phyloP scores from a whole-genome alignment of 2,113 vertebrate genomes.

The Epinephelus cyanopodus region DNA sequence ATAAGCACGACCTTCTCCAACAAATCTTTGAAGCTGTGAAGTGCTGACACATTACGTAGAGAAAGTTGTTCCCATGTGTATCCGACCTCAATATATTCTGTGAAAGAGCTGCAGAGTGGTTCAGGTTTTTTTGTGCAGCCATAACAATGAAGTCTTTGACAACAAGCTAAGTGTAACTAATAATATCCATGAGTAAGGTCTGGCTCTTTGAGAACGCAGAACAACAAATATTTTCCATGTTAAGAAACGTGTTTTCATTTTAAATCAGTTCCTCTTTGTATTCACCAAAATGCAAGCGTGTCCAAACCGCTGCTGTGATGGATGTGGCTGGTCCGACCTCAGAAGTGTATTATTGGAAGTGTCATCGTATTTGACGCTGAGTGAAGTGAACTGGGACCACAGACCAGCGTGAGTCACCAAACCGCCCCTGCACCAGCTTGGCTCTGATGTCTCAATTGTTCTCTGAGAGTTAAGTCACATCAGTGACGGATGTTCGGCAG shows the following conservation, averaged over 20 bases:
- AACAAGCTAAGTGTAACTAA: conserved; percentile 4
- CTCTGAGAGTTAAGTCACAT: neutral
- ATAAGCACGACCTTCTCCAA: neutral
- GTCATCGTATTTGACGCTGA: neutral
- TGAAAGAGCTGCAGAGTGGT: neutral
- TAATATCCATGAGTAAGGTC: neutral
- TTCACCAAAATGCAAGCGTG: neutral
- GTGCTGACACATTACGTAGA: neutral
- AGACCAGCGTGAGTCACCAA: conserved; percentile 1
- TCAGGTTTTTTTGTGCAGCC: neutral
- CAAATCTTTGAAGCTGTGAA: neutral
- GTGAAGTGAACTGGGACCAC: neutral
- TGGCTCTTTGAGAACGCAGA: neutral
- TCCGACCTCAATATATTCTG: neutral
- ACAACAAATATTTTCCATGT: conserved; percentile 9
- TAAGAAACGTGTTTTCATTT: conserved; percentile 3
- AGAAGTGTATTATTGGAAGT: neutral
- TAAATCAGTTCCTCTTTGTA: neutral
- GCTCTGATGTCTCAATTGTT: neutral
- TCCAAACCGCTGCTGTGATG: conserved; percentile 28
- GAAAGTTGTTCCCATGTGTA: neutral
- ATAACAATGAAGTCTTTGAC: conserved; percentile 15
- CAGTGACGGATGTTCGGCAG: neutral
- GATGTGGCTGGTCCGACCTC: neutral
- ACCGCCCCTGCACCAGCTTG: neutral